Base-by-base conservation (phyloP, 2,888 invertebrate genomes). In the Cabera pusaria region DNA sequence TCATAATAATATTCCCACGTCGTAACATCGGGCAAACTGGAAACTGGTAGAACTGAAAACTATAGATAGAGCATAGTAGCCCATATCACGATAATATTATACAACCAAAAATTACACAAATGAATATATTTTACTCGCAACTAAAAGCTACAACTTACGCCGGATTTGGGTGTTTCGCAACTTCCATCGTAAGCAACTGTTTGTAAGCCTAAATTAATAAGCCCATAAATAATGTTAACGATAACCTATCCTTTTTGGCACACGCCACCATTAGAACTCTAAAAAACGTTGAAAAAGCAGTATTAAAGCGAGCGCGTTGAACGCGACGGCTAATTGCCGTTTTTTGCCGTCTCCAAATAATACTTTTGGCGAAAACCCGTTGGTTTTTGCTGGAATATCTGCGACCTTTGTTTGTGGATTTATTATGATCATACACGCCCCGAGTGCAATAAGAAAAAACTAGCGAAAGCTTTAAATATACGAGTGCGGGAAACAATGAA, bases 401-500 rank as follows among this genome's bases (percentile, higher is more conserved):
- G 41, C 52, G 56, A 63, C 64, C 65, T 70, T 68, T 68, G 59
- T 46, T 52, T 40, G 53, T 49, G 62, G 64, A 70, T 72, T 71
- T 72, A 72, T 72, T 68, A 62, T 64, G 55, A 58, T 59, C 63
- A 58, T 59, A 57, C 56, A 51, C 47, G 56, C 47, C 51, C 56
- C 37, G 56, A 34, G 46, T 43, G 54, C 54, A 56, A 61, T 54
- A 56, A 63, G 64, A 61, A 65, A 41, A 64, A 66, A 67, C 61
- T 62, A 63, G 62, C 60, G 59, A 59, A 53, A 46, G 50, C 44
- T 40, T 56, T 52, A 49, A 55, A 59, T 50, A 59, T 55, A 55
- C 46, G 56, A 39, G 50, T 36, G 47, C 29, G 41, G 32, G 24
- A 25, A 37, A 38, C 44, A 42, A 27, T 31, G 29, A 10, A 27